Evolutionary conservation across 35 echinoderm and acorn worm genomes (phyloP), one percentile per base, ranked within the genome.

Genomic region (Holothuria glaberrima): DNA sequence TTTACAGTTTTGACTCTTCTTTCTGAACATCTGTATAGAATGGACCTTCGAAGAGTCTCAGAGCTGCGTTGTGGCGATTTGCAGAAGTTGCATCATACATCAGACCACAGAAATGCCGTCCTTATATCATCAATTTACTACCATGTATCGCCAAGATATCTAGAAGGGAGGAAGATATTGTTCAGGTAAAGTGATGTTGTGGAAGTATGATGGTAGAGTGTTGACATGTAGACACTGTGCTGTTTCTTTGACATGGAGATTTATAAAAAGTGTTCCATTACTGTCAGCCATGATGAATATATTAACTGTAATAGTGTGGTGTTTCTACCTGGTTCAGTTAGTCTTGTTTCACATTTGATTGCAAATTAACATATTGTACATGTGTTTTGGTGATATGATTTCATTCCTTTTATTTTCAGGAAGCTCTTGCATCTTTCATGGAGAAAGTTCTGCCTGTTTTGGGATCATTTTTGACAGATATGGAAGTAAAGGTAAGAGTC

Each of bases 51-150:
- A 88, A 93, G 83, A 92, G 93, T 83, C 90, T 98, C 22, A 90
- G 96, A 83, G 96, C 96, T 71, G 96, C 96, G 6, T 52, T 98
- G 50, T 98, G 96, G 96, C 86, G 96, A 38, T 98, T 98, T 98
- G 96, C 96, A 34, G 93, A 92, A 54, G 87, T 98, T 54, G 96
- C 96, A 31, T 90, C 89, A 28, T 84, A 88, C 54, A 98, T 98
- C 36, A 63, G 93, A 56, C 96, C 96, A 48, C 96, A 98, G 59
- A 98, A 98, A 46, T 98, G 96, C 81, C 87, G 96, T 48, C 96
- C 96, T 1, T 98, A 98, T 73, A 93, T 98, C 29, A 94, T 98
- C 81, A 98, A 98, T 70, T 65, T 98, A 18, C 87, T 98, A n/a
- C 96, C 96, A 12, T 95, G 96, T 68, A 94, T 98, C 67, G 90